A percentile compares a stretch with the other conserved stretches of the same genome.
phyloP scores from a whole-genome alignment of 30 jellyfish, hydroid and myxozoan species.

The Cassiopea xamachana region DNA sequence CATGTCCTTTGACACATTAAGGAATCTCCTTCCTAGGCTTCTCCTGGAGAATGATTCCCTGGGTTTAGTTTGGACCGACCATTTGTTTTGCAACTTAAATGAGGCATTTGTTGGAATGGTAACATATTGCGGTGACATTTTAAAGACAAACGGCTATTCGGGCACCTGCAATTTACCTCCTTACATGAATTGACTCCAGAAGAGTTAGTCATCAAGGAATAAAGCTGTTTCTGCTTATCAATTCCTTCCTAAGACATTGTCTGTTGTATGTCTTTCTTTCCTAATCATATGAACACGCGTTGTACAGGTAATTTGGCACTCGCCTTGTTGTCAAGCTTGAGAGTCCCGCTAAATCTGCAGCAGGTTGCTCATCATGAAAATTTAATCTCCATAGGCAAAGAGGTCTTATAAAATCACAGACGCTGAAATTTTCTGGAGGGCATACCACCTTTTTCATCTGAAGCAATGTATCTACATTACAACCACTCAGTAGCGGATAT shows the following conservation, averaged over 20 bases:
- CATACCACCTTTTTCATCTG: no score
- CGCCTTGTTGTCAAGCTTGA: background rate
- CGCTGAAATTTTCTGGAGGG: no score
- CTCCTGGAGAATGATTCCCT: background rate
- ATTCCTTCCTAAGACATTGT: background rate
- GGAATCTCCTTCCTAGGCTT: background rate
- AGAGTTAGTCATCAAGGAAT: background rate
- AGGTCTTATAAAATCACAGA: background rate
- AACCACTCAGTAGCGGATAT: no score
- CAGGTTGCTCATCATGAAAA: background rate
- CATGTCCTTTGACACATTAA: background rate
- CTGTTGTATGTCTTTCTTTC: background rate
- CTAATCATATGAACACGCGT: no score
- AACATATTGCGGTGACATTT: background rate
- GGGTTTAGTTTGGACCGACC: background rate
- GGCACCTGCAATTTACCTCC: constrained; percentile 3
- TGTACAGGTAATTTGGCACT: no score
- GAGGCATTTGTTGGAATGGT: background rate
- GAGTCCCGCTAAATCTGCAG: background rate
- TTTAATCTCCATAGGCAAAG: background rate
- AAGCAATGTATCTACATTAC: no score
- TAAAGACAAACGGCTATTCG: background rate
- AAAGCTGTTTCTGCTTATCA: background rate
- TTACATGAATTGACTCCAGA: background rate
- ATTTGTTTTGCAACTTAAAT: background rate